Evolutionary conservation across 2,797 vertebrate genomes (phyloP).

Genomic region (Acridotheres tristis): DNA sequence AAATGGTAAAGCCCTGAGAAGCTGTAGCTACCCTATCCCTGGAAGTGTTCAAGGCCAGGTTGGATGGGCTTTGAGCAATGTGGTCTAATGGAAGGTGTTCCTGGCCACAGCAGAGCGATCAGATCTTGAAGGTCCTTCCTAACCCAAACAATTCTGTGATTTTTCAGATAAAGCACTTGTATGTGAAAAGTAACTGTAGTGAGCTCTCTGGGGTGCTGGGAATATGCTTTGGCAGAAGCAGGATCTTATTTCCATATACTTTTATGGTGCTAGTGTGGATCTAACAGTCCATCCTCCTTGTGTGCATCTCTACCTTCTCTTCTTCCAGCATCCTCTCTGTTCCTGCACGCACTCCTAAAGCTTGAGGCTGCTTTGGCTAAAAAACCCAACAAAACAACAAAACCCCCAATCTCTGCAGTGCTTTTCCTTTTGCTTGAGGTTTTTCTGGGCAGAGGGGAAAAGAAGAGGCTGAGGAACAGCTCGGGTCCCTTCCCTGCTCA

Average conservation of each 20-base stretch:
- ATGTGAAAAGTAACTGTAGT: neutral
- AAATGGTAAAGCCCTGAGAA: neutral
- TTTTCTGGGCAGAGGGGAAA: neutral
- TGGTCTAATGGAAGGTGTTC: neutral
- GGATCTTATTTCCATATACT: neutral
- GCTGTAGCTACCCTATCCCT: neutral
- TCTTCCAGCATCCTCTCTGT: neutral
- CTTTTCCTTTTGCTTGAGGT: neutral
- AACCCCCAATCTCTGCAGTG: neutral
- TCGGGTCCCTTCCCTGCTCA: neutral
- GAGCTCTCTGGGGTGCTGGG: neutral
- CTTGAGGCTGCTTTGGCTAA: neutral
- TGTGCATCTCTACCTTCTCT: neutral
- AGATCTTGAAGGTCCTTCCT: neutral
- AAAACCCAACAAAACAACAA: neutral
- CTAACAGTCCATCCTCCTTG: rapidly evolving
- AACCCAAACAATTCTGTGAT: neutral
- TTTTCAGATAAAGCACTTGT: neutral
- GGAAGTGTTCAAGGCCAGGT: neutral
- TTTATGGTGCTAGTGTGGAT: neutral
- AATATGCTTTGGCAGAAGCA: neutral
- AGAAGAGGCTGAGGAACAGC: neutral
- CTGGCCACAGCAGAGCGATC: neutral
- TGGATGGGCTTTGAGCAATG: neutral
- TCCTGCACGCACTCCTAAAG: neutral